Percentiles rank a stretch among this genome's conserved stretches.
Evolutionary conservation across 2,113 vertebrate species (phyloP).

Genomic region (Dendrocopos noguchii): DNA sequence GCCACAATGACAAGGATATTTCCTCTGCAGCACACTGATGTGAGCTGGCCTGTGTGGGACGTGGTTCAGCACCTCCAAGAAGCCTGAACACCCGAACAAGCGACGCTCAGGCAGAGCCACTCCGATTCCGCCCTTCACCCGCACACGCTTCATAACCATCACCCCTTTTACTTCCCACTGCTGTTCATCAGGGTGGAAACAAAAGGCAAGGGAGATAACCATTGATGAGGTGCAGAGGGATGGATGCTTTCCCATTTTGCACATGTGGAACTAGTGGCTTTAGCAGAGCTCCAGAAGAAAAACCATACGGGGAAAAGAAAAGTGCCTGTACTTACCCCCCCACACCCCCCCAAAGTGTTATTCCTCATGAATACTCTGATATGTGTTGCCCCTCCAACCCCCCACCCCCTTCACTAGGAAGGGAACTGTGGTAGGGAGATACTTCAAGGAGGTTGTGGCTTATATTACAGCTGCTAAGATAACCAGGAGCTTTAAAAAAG

Average conservation of each 20-base stretch:
- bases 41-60: not conserved
- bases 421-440: slow-evolving; percentile 3
- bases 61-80: not conserved
- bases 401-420: not conserved
- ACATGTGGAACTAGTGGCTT: not conserved
- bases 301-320: not conserved
- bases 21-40: not conserved
- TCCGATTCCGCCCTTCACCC: slow-evolving; percentile 5
- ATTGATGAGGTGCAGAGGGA: slow-evolving; percentile 21
- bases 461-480: slow-evolving; percentile 69
- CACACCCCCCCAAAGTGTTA: not conserved
- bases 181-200: not conserved
- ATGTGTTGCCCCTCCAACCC: not conserved
- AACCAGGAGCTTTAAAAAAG: slow-evolving; percentile 61
- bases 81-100: not conserved
- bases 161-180: slow-evolving; percentile 27
- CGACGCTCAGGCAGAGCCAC: slow-evolving; percentile 19
- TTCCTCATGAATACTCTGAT: not conserved
- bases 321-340: not conserved
- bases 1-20: slow-evolving; percentile 16
- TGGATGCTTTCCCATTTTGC: not conserved
- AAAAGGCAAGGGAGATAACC: not conserved
- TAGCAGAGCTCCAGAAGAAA: not conserved
- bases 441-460: slow-evolving; percentile 44
- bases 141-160: slow-evolving; percentile 33